Evolutionary conservation across 2,113 vertebrate genomes (phyloP).

Genomic region (Dascyllus trimaculatus): DNA sequence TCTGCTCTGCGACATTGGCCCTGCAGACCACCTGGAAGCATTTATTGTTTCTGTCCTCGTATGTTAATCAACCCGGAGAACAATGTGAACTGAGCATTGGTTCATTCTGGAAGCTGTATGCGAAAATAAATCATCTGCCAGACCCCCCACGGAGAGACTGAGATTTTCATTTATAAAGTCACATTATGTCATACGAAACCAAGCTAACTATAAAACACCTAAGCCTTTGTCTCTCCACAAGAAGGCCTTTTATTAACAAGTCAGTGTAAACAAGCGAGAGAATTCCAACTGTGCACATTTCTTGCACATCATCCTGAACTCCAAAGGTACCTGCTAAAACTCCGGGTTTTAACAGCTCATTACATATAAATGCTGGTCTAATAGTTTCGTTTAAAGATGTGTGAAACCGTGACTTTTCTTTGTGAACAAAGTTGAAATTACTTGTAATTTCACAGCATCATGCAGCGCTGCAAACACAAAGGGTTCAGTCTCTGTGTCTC

Average conservation of each 20-base stretch:
- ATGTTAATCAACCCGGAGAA: constrained; percentile 19
- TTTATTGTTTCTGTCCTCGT: constrained; percentile 46
- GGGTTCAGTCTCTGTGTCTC: constrained; percentile 16
- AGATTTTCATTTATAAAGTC: constrained; percentile 9
- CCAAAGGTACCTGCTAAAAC: constrained; percentile 29
- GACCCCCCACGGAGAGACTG: constrained; percentile 28
- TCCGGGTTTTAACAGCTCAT: constrained; percentile 62
- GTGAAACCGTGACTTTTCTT: constrained; percentile 50
- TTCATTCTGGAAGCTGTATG: not conserved
- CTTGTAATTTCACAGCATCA: constrained; percentile 51
- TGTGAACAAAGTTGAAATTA: constrained; percentile 38
- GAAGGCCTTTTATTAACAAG: constrained; percentile 9
- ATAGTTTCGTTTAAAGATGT: constrained; percentile 53
- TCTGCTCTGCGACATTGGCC: constrained; percentile 45
- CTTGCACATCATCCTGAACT: constrained; percentile 25
- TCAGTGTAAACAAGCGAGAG: constrained; percentile 8
- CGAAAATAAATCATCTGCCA: not conserved
- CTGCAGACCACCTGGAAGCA: constrained; percentile 61
- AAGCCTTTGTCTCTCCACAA: constrained; percentile 6
- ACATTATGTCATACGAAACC: no score
- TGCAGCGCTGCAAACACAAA: constrained; percentile 31
- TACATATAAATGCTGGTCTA: constrained; percentile 60
- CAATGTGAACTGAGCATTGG: not conserved
- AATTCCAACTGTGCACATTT: constrained; percentile 37
- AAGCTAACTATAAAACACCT: not conserved